Conservation (phyloP, 2,113 vertebrate species). For the Caranx melampygus region DNA sequence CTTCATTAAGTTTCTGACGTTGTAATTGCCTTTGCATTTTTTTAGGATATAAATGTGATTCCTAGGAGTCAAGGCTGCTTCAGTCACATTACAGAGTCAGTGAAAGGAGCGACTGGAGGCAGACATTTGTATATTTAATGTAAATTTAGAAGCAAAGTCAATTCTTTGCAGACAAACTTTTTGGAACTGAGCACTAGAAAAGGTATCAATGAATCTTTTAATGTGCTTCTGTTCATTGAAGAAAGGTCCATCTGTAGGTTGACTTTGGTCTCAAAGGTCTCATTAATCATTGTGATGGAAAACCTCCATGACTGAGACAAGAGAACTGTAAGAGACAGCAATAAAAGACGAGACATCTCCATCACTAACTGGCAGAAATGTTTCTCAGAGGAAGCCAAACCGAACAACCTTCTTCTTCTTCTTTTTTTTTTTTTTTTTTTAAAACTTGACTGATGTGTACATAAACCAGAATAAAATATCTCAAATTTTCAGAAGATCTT, state of each 20-base stretch:
- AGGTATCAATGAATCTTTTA: neutral
- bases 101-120: neutral
- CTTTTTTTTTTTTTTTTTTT: too few relatives aligned
- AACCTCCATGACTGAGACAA: neutral
- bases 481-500: constrained; percentile 13
- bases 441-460: constrained; percentile 12
- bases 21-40: neutral
- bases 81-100: neutral
- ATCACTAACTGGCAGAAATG: neutral
- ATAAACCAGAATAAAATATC: constrained; percentile 34
- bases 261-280: neutral
- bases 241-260: neutral
- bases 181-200: neutral
- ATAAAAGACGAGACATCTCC: neutral
- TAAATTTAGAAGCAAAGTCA: neutral
- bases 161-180: neutral
- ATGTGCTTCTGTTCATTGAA: neutral
- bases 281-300: constrained; percentile 1
- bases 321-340: neutral
- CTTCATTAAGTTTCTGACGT: neutral
- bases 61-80: neutral
- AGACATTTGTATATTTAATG: neutral
- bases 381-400: constrained; percentile 20
- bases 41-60: neutral
- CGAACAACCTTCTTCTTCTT: neutral